phyloP scores from a whole-genome alignment of 2,888 invertebrate species.

The Phorcus lineatus region DNA sequence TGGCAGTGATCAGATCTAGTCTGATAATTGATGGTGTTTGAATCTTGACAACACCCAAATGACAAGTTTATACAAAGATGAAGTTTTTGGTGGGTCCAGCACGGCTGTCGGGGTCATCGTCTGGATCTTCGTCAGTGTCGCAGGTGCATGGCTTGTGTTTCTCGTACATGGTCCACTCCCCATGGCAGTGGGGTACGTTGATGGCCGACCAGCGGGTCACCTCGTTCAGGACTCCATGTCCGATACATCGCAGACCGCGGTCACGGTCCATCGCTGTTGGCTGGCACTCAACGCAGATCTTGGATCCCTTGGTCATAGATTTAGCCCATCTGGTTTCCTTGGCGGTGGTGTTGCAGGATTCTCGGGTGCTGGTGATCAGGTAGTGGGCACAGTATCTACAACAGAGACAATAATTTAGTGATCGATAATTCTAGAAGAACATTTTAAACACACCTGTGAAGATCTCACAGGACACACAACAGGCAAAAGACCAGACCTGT shows the following conservation, averaged over 20 bases:
- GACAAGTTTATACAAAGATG: conserved; percentile 71
- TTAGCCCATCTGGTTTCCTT: conserved; percentile 75
- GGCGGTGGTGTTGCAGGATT: conserved; percentile 79
- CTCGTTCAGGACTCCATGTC: conserved; percentile 86
- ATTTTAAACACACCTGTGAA: too few relatives aligned
- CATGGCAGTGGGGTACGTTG: conserved; percentile 90
- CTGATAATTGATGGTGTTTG: neutral
- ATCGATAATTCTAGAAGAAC: too few relatives aligned
- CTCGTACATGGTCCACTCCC: conserved; percentile 85
- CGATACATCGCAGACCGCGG: conserved; percentile 85
- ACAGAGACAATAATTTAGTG: conserved; percentile 49
- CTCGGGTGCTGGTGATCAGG: conserved; percentile 80
- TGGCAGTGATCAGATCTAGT: conserved; percentile 13
- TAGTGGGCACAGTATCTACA: conserved; percentile 91
- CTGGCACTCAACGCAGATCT: conserved; percentile 89
- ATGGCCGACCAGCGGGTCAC: conserved; percentile 89
- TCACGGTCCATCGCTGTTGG: conserved; percentile 86
- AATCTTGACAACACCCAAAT: conserved; percentile 1
- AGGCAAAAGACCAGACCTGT: too few relatives aligned
- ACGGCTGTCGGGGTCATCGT: conserved; percentile 26
- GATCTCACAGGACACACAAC: too few relatives aligned
- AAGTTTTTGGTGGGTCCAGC: conserved; percentile 57
- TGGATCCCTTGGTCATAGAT: conserved; percentile 78
- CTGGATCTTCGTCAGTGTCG: conserved; percentile 56
- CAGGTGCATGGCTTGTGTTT: conserved; percentile 72